Conservation (phyloP, 2,888 invertebrate genomes). For the Parapristionchus giblindavisi region DNA sequence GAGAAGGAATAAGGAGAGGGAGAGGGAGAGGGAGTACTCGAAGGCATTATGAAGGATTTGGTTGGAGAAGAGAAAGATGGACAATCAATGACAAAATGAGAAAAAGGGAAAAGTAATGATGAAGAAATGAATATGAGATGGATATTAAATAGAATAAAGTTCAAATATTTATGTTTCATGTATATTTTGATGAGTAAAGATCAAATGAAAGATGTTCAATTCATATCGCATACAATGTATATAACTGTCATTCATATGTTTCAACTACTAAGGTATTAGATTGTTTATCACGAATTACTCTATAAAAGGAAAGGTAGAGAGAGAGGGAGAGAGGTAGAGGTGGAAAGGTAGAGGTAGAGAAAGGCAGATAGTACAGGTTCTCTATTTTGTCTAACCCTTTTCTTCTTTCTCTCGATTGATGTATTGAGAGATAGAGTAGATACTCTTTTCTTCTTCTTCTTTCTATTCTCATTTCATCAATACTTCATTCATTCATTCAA, state of each 20-base stretch:
- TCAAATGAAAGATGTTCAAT: too few relatives aligned
- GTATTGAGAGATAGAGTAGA: neutral
- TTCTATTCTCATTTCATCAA: neutral
- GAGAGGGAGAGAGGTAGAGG: neutral
- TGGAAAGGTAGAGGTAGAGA: neutral
- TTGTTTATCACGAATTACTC: too few relatives aligned
- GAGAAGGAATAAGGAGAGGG: neutral
- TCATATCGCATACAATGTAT: too few relatives aligned
- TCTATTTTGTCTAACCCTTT: neutral
- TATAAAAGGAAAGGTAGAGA: too few relatives aligned
- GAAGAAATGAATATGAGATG: neutral
- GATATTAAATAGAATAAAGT: too few relatives aligned
- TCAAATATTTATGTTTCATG: too few relatives aligned
- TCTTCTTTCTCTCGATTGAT: neutral
- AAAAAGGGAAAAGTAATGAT: neutral
- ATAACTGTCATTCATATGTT: too few relatives aligned
- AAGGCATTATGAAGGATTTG: slow-evolving; percentile 32
- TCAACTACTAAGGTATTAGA: too few relatives aligned
- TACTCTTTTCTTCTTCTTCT: neutral
- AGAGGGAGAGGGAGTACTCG: neutral
- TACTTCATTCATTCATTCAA: neutral
- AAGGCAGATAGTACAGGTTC: neutral
- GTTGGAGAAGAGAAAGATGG: slow-evolving; percentile 7
- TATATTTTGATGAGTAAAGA: too few relatives aligned
- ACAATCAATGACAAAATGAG: neutral